A percentile compares a stretch with the other conserved stretches of the same genome.
Conservation (phyloP, 2,888 invertebrate species). For the Diplazon laetatorius region DNA sequence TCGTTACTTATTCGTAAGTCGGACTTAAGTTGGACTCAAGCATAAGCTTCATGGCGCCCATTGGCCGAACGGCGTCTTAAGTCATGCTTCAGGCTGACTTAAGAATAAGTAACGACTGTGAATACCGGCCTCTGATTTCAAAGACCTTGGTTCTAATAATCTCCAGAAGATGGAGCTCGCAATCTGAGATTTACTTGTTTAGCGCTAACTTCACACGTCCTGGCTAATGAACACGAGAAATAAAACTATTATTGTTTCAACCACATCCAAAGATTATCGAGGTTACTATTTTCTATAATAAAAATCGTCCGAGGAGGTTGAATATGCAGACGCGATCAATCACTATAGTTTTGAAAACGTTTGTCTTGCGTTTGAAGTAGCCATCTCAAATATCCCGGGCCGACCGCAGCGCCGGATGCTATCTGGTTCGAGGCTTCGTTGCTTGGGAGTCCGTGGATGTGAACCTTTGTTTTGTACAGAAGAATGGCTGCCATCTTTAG, state of each 20-base stretch:
- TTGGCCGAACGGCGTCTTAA: too few relatives aligned
- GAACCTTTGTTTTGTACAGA: conserved; percentile 90
- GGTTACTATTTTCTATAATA: neutral
- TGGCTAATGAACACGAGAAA: neutral
- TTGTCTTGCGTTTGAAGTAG: neutral
- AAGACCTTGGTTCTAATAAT: neutral
- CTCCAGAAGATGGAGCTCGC: conserved; percentile 33
- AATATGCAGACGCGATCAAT: neutral
- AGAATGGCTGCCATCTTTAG: conserved; percentile 94
- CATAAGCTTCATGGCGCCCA: too few relatives aligned
- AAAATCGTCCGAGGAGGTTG: neutral
- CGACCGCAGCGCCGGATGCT: conserved; percentile 73
- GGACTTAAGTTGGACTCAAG: too few relatives aligned
- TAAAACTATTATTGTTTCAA: neutral
- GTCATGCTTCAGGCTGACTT: too few relatives aligned
- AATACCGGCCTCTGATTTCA: too few relatives aligned
- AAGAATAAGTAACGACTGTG: too few relatives aligned
- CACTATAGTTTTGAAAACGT: neutral
- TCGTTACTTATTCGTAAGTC: too few relatives aligned
- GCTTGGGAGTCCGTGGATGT: conserved; percentile 81
- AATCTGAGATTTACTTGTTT: neutral
- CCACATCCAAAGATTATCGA: neutral
- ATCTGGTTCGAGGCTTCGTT: conserved; percentile 80
- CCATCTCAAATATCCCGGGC: conserved; percentile 72
- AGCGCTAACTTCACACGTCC: conserved; percentile 35